These are phyloP conservation scores for Rhinella marina DNA, from an alignment of 2,797 vertebrate genomes.

Conservation along the genomic window DNA sequence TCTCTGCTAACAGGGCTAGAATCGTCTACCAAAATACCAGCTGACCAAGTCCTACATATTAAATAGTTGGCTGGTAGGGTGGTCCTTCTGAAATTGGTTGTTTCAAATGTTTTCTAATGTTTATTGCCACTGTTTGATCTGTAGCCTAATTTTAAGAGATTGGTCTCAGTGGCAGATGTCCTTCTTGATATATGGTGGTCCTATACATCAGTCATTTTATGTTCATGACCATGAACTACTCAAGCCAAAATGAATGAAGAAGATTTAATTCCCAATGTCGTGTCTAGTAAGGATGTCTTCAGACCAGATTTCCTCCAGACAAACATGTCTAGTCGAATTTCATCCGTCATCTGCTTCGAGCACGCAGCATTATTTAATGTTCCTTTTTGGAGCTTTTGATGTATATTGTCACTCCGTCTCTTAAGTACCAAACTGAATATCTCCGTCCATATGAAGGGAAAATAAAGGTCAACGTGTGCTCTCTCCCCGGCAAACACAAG, in stretches of 20 bases:
- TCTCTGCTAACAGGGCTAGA: no score
- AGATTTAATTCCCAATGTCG: neutral
- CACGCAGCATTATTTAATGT: conserved; percentile 8
- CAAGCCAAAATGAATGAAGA: neutral
- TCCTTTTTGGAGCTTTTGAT: conserved; percentile 38
- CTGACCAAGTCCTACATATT: no score
- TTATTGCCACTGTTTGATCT: neutral
- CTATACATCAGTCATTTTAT: neutral
- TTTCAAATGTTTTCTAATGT: neutral
- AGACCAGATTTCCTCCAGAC: conserved; percentile 22
- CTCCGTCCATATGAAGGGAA: conserved; percentile 12
- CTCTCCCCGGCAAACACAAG: conserved; percentile 10
- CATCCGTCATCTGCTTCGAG: conserved; percentile 2
- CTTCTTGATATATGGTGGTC: neutral
- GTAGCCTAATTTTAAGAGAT: neutral
- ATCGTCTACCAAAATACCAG: no score
- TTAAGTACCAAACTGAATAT: conserved; percentile 28
- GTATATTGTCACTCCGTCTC: conserved; percentile 22
- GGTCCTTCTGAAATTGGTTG: no score
- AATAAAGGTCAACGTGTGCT: conserved; percentile 40
- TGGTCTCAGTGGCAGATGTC: neutral
- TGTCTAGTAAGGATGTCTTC: neutral
- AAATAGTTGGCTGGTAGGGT: no score
- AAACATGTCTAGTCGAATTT: conserved; percentile 34
- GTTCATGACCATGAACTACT: neutral